phyloP scores from a whole-genome alignment of 2,888 invertebrate genomes.

The Rhamphomyia laevipes region DNA sequence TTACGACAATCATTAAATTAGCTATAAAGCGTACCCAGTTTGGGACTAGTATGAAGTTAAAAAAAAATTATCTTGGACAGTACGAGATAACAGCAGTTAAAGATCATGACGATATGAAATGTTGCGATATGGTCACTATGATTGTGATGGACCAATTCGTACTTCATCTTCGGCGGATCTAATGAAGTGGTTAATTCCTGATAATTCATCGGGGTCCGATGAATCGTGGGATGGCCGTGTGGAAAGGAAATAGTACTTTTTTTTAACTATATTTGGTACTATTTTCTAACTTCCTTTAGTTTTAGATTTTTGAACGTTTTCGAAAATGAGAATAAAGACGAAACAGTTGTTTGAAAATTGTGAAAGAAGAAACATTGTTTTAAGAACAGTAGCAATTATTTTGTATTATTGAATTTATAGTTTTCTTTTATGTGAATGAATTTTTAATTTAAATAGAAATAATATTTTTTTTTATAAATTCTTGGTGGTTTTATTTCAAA shows the following conservation, averaged over 20 bases:
- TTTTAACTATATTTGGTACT: too few species aligned
- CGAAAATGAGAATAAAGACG: too few species aligned
- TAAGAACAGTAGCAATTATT: too few species aligned
- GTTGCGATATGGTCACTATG: not conserved
- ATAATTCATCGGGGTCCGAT: not conserved
- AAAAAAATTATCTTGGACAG: not conserved
- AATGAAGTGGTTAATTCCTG: not conserved
- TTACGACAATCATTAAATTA: not conserved
- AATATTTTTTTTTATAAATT: too few species aligned
- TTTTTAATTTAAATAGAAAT: too few species aligned
- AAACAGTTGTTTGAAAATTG: too few species aligned
- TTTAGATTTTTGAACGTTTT: too few species aligned
- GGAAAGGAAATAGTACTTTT: not conserved
- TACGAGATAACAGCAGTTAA: not conserved
- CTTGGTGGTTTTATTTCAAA: too few species aligned
- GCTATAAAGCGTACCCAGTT: not conserved
- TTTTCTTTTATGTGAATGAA: too few species aligned
- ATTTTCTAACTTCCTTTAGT: too few species aligned
- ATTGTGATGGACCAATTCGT: not conserved
- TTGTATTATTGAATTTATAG: too few species aligned
- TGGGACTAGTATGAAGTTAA: not conserved
- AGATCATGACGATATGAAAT: not conserved
- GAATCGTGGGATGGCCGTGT: not conserved
- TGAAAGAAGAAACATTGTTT: too few species aligned
- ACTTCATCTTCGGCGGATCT: not conserved